Evolutionary conservation across 2,113 vertebrate genomes (phyloP), one percentile per base, ranked within the genome.

Genomic region (Diadophis punctatus): DNA sequence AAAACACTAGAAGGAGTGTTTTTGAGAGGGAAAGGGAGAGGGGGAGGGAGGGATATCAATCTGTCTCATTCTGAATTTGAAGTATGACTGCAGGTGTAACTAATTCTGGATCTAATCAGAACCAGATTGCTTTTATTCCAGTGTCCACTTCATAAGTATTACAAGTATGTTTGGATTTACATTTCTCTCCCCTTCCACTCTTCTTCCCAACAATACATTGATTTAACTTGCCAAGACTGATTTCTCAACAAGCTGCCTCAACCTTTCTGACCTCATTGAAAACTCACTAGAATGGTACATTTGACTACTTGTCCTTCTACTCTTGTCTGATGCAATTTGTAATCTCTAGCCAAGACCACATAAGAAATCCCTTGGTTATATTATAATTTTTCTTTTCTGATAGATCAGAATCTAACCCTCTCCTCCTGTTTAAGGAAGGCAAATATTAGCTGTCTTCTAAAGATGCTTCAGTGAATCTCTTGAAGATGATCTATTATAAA

Each of bases 181-280:
- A 94, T 84, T 63, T 91, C 95, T 49, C 43, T 91, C 34, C 51
- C 46, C 89, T 90, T 96, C 80, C 85, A 93, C 84, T 90, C 93
- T 91, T 93, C 86, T 93, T 86, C 34, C 95, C 93, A 96, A 86
- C 14, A 95, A 53, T 63, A 95, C 90, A 68, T 55, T 92, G 84
- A 91, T 94, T 96, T 96, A 96, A 95, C 88, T 95, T 94, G 92
- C 92, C 94, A 92, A 94, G 30, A 16, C 12, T 68, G 63, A 68
- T 68, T 68, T 95, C 95, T 90, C 93, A 94, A 49, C 80, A 94
- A 92, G 85, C 93, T 94, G 80, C 93, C 20, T 94, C 94, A 91
- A 84, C 93, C 95, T 89, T 80, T 95, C 93, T 60, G 25, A 43
- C 93, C 48, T 94, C 58, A 92, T 91, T 96, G 92, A 96, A 91